Conservation (phyloP, 2,113 vertebrate genomes). For the Hassar affinis region DNA sequence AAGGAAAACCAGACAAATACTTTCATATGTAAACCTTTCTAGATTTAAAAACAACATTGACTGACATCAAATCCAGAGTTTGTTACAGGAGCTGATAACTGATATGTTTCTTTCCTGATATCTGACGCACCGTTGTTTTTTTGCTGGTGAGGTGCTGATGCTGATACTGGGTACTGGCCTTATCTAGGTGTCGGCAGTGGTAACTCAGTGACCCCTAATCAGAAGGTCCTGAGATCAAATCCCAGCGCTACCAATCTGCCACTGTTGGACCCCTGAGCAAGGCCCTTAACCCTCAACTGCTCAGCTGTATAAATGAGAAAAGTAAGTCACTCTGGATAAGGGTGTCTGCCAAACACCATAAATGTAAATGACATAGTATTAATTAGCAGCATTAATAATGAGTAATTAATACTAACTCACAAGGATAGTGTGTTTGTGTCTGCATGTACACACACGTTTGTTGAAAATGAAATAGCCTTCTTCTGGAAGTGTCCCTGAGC, state of each 20-base stretch:
- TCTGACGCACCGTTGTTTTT: background rate
- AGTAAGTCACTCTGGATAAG: too few species aligned
- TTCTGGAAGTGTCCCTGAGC: conserved; percentile 13
- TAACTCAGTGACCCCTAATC: too few species aligned
- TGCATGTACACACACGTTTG: conserved; percentile 30
- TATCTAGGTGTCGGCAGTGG: background rate
- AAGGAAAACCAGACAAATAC: background rate
- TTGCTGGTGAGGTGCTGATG: background rate
- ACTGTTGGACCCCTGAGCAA: too few species aligned
- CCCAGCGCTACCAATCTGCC: too few species aligned
- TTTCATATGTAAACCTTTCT: background rate
- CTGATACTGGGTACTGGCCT: background rate
- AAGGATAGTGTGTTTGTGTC: conserved; percentile 9
- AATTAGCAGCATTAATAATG: background rate
- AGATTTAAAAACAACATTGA: background rate
- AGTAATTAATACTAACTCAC: background rate
- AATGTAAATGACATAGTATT: too few species aligned
- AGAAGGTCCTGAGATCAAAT: too few species aligned
- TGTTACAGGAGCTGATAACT: background rate
- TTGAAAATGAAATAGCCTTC: conserved; percentile 32
- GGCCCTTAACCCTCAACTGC: too few species aligned
- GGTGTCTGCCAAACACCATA: too few species aligned
- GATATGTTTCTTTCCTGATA: background rate
- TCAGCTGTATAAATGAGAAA: too few species aligned
- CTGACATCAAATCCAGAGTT: background rate